Evolutionary conservation across 2,113 vertebrate species (phyloP), one percentile per base, ranked within the genome.

Genomic region (Hypomesus transpacificus): DNA sequence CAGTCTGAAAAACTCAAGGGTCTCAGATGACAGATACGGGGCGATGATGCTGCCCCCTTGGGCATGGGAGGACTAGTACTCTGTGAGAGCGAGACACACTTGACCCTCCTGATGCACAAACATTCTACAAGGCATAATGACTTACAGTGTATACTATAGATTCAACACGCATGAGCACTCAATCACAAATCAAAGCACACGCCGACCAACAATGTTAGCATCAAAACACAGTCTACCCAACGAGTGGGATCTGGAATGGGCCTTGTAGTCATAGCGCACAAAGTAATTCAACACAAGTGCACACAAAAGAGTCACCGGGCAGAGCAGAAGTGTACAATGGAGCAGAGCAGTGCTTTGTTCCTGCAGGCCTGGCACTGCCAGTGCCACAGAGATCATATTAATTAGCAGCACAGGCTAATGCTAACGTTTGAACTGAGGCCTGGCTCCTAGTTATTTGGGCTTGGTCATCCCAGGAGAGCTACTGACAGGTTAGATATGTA

Each of bases 361-460:
- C 58, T 26, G 14, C 2, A 63, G 26, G 24, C 28, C 28, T 63
- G 28, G 4, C 17, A 5, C 28, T 22, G 21, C 57, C 39, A 54
- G 21, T 69, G 20, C 70, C 60, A 69, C 61, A 56, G 24, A 70
- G 51, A 59, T 8, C 1, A 80, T 68, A 80, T 59, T 81, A 85
- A 84, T 81, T 62, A 81, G 54, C 61, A 21, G 74, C 58, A 70
- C 69, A 77, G 63, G 75, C 74, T 78, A 31, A 57, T 14, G 66
- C 73, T 76, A 14, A 22, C 1, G 7, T 56, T 18, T 18, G 4
- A 0, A 79, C 57, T 57, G 8, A 58, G 65, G 26, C 69, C 3
- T 3, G 14, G 39, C 68, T 73, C 74, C 39, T 39, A 80, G 80
- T 74, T 75, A 86, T 77, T 61, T 80, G 81, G 71, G 79, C 81